These are phyloP conservation scores for Xestia xanthographa DNA, from an alignment of 2,888 invertebrate genomes.

Conservation along the genomic window DNA sequence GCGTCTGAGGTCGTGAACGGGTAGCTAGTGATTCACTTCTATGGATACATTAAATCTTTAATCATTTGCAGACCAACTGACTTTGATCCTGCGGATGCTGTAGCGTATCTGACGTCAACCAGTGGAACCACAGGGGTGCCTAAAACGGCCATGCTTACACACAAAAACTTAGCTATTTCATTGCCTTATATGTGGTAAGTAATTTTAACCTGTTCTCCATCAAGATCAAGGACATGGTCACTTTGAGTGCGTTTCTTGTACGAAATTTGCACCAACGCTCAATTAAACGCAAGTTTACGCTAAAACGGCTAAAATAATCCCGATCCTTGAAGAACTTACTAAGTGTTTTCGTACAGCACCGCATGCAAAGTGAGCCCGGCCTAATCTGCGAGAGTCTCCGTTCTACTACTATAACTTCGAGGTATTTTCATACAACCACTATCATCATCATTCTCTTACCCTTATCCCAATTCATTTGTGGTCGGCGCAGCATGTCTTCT, in stretches of 20 bases:
- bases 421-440: neutral
- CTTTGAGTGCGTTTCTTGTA: neutral
- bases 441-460: too few species aligned
- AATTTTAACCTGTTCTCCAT: neutral
- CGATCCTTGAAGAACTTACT: neutral
- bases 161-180: constrained; percentile 77
- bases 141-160: constrained; percentile 79
- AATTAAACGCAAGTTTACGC: neutral
- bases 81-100: constrained; percentile 77
- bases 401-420: neutral
- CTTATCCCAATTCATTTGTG: too few species aligned
- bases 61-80: constrained; percentile 73
- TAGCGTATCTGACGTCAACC: constrained; percentile 77
- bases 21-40: neutral
- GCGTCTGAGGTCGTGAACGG: neutral
- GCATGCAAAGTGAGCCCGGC: neutral
- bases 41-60: neutral
- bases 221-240: neutral
- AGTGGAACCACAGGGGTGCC: constrained; percentile 85
- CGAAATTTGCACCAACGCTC: neutral
- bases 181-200: constrained; percentile 76
- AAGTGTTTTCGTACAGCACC: neutral
- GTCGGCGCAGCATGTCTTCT: too few species aligned
- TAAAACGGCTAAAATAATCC: neutral
- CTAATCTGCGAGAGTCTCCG: neutral